phyloP scores from a whole-genome alignment of 2,888 invertebrate genomes.

The Zhuqinia jingwanae region DNA sequence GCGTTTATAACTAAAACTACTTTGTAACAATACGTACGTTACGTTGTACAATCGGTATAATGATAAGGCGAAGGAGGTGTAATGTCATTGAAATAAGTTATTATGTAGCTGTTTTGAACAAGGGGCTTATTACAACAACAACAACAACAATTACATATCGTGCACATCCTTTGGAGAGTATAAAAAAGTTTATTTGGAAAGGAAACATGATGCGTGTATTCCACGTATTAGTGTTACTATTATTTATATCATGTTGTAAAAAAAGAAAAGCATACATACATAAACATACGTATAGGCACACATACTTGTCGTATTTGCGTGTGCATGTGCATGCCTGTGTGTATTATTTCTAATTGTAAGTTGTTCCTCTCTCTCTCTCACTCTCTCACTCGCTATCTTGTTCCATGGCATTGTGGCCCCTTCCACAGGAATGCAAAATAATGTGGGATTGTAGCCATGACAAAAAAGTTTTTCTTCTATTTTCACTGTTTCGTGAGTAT shows the following conservation, averaged over 20 bases:
- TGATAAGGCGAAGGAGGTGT: neutral
- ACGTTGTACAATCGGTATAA: neutral
- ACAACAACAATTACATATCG: neutral
- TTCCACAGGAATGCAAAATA: slow-evolving; percentile 27
- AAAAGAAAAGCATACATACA: neutral
- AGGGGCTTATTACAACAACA: slow-evolving; percentile 1
- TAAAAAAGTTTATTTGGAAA: too few relatives aligned
- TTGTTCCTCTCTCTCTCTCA: too few relatives aligned
- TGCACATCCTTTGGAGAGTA: too few relatives aligned
- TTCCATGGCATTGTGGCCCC: slow-evolving; percentile 9
- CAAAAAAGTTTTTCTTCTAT: slow-evolving; percentile 41
- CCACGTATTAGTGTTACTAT: too few relatives aligned
- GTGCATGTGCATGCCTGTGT: neutral
- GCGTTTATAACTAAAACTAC: neutral
- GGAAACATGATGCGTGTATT: too few relatives aligned
- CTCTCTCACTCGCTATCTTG: too few relatives aligned
- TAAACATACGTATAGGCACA: neutral
- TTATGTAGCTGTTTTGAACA: neutral
- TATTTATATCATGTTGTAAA: too few relatives aligned
- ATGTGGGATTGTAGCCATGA: slow-evolving; percentile 23
- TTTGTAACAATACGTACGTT: neutral
- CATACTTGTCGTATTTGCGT: neutral
- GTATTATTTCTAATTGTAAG: neutral
- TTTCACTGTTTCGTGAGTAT: slow-evolving; percentile 15
- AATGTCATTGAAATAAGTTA: neutral